phyloP scores from a whole-genome alignment of 2,797 vertebrate species.

The Acrossocheilus fasciatus region DNA sequence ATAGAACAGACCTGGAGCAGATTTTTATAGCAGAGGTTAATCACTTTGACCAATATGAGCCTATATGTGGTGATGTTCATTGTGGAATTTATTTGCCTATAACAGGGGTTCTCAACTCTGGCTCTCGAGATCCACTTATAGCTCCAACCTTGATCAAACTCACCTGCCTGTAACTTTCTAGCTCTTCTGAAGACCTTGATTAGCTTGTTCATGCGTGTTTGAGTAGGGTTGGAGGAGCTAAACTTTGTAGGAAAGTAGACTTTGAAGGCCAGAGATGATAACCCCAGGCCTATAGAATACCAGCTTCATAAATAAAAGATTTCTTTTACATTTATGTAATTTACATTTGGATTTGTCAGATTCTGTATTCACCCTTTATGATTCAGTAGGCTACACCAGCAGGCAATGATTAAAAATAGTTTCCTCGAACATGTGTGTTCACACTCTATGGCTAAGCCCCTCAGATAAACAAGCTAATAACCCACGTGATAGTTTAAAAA shows the following conservation, averaged over 20 bases:
- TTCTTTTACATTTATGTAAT: not conserved
- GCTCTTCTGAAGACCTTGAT: not conserved
- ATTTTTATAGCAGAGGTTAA: not conserved
- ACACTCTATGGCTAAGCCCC: constrained; percentile 2
- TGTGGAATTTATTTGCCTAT: not conserved
- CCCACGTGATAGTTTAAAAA: constrained; percentile 20
- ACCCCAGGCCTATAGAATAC: not conserved
- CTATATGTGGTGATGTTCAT: not conserved
- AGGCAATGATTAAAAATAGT: constrained; percentile 5
- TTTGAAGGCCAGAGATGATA: not conserved
- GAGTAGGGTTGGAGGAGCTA: not conserved
- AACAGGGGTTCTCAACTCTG: not conserved
- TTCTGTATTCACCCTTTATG: not conserved
- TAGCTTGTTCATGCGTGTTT: not conserved
- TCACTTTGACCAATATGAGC: not conserved
- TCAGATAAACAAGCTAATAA: constrained; percentile 31
- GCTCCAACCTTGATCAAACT: not conserved
- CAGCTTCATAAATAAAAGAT: not conserved
- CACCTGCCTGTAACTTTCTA: not conserved
- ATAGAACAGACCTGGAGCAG: constrained; percentile 86
- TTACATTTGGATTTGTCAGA: not conserved
- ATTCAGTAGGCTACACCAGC: not conserved
- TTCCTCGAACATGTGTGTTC: not conserved
- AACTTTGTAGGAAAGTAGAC: not conserved
- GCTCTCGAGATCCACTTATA: not conserved